Conservation (phyloP, 2,797 vertebrate genomes). For the Phyllotis vaccarum region DNA sequence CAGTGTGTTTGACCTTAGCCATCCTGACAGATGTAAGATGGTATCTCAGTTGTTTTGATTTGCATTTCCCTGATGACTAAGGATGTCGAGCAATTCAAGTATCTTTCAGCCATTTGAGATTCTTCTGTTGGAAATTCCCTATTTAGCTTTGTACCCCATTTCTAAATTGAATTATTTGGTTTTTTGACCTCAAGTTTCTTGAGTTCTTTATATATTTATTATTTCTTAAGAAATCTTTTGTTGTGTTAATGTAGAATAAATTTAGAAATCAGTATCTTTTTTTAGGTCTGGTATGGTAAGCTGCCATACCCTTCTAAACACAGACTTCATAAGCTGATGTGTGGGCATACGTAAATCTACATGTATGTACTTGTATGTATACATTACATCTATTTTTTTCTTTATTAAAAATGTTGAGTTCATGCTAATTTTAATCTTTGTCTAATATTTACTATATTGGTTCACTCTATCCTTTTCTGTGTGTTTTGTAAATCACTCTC, state of each 20-base stretch:
- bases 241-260: neutral
- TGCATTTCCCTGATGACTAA: too few species aligned
- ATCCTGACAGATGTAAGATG: too few species aligned
- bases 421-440: neutral
- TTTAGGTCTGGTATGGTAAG: neutral
- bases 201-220: too few species aligned
- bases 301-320: neutral
- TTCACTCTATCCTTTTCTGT: neutral
- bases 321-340: neutral
- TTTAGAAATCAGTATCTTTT: neutral
- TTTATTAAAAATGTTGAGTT: neutral
- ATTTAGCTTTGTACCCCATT: too few species aligned
- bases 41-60: too few species aligned
- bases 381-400: neutral
- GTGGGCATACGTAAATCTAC: neutral
- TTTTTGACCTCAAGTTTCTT: too few species aligned
- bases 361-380: neutral
- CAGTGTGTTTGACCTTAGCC: too few species aligned
- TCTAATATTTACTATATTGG: neutral
- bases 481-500: neutral
- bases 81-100: too few species aligned
- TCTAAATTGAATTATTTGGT: too few species aligned
- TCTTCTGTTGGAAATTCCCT: too few species aligned
- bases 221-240: neutral
- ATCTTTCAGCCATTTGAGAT: too few species aligned